These are phyloP conservation scores for Pentalonia nigronervosa DNA, from an alignment of 1,140 invertebrate species.

Conservation along the genomic window DNA sequence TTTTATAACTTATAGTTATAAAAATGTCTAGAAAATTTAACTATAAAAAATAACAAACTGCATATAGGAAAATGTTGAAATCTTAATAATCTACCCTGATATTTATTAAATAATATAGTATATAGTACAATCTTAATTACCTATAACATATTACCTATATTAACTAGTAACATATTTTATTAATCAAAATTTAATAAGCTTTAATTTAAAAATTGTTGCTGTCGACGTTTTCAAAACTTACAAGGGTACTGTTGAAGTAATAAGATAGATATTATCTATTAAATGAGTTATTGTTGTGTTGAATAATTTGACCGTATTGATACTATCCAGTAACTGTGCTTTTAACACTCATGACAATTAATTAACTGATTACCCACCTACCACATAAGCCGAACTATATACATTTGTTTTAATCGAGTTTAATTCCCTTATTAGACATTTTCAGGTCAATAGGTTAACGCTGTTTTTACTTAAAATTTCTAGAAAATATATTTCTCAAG, in stretches of 20 bases:
- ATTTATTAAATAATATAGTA: neutral
- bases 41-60: too few species aligned
- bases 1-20: too few species aligned
- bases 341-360: conserved; percentile 1
- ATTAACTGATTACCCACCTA: neutral
- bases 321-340: conserved; percentile 25
- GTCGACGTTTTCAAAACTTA: neutral
- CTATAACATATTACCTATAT: too few species aligned
- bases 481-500: conserved; percentile 4
- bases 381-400: neutral
- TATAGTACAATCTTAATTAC: too few species aligned
- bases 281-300: neutral
- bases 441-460: conserved; percentile 30
- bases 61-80: too few species aligned
- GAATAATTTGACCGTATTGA: neutral
- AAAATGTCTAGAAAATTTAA: too few species aligned
- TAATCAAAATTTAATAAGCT: neutral
- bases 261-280: neutral
- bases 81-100: too few species aligned
- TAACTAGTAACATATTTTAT: neutral
- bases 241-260: neutral
- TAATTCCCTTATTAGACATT: conserved; percentile 12
- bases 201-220: neutral
- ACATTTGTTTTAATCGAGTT: conserved; percentile 16
- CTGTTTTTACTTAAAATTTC: neutral